Base-by-base conservation (phyloP, 1,140 invertebrate genomes). In the Eumeta japonica region DNA sequence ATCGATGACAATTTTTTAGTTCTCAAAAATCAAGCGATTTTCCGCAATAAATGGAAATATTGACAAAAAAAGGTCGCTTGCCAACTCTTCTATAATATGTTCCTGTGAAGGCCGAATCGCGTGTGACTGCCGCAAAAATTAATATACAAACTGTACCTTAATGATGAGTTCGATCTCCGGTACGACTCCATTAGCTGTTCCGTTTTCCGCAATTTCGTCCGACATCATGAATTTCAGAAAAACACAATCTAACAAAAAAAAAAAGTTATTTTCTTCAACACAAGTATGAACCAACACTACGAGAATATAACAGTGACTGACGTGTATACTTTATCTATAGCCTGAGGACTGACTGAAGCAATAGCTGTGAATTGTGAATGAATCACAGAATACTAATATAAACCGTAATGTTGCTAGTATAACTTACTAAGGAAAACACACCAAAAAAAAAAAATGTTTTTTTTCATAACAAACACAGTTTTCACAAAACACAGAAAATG, bases 101-200 rank as follows among this genome's bases (percentile, higher is more conserved):
- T 7, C n/a, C 20, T 7, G 20, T 24, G 20, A 24, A n/a, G n/a
- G n/a, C 20, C 5, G 5, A 24, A 24, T n/a, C 20, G 20, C 20
- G 20, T 24, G n/a, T n/a, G 57, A 58, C 48, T 62, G 45, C 15
- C 15, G 31, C 35, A 45, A 32, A 56, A 61, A 53, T 59, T 55
- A 57, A 48, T 47, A 55, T 46, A 44, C 35, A 37, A 53, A 44
- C 29, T 27, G 24, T 72, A 87, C 86, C 85, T 89, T 88, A 49
- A 88, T 88, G 50, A 89, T 88, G 46, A 89, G 76, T 74, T 89
- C 86, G 57, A 88, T 87, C 73, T 88, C 86, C 27, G 85, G 85
- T 50, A 87, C 84, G 55, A 84, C 82, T 52, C 81, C 83, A 66
- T 84, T 83, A 52, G 73, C 76, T 45, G 81, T 81, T 50, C 81